Evolutionary conservation across 2,797 vertebrate genomes (phyloP).

Genomic region (Podargus strigoides): DNA sequence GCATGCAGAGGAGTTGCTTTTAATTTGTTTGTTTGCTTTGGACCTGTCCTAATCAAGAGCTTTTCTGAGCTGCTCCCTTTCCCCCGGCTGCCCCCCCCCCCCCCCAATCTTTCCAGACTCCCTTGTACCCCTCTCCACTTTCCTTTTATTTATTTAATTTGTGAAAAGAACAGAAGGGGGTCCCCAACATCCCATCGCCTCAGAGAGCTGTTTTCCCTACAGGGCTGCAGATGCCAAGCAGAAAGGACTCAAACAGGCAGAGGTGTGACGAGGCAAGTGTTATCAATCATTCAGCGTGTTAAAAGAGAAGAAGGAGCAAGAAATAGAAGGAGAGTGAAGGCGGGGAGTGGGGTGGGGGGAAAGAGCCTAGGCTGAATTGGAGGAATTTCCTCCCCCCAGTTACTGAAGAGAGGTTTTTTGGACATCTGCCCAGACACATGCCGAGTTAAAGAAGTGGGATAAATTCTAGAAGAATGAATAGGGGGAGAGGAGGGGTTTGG

Average conservation of each 20-base stretch:
- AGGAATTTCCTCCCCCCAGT: conserved; percentile 71
- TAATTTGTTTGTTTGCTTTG: conserved; percentile 92
- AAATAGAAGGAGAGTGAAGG: conserved; percentile 69
- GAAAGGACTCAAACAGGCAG: conserved; percentile 73
- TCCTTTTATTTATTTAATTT: conserved; percentile 29
- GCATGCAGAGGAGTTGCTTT: conserved; percentile 80
- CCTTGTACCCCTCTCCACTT: not conserved
- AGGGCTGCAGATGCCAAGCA: conserved; percentile 68
- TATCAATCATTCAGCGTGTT: conserved; percentile 73
- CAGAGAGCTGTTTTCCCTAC: conserved; percentile 75
- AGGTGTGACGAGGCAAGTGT: conserved; percentile 47
- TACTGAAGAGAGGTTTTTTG: conserved; percentile 81
- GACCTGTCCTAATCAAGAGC: conserved; percentile 81
- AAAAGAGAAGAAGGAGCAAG: conserved; percentile 65
- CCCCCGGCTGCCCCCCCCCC: not conserved
- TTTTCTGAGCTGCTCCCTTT: conserved; percentile 14
- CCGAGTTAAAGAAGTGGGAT: conserved; percentile 76
- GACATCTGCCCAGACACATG: conserved; percentile 98
- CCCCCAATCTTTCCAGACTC: not conserved
- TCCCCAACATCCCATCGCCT: conserved; percentile 59
- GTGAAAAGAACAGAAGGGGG: conserved; percentile 84
- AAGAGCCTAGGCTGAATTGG: conserved; percentile 57
- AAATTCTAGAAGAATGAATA: conserved; percentile 76
- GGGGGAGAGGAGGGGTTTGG: conserved; percentile 59
- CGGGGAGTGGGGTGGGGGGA: not conserved